Evolutionary conservation across 2,888 invertebrate genomes (phyloP).

Genomic region (Metacarcinus magister): DNA sequence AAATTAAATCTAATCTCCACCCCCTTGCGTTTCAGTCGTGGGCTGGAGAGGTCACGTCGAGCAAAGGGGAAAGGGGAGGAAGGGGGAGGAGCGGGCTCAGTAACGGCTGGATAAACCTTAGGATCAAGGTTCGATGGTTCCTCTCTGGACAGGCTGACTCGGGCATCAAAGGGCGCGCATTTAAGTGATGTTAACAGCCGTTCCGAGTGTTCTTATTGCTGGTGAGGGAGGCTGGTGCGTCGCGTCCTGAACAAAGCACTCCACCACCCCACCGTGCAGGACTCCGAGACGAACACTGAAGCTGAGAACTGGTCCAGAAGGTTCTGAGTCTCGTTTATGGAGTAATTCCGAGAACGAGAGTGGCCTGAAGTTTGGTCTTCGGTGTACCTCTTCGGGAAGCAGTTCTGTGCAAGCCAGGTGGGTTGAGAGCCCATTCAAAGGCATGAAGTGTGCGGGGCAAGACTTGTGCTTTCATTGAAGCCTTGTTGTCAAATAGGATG

Average conservation of each 20-base stretch:
- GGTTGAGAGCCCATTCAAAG: background rate
- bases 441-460: background rate
- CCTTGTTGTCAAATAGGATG: background rate
- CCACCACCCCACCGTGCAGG: background rate
- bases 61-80: background rate
- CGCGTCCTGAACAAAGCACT: background rate
- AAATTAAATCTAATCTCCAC: slow-evolving; percentile 65
- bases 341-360: slow-evolving; percentile 36
- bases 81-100: background rate
- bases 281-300: background rate
- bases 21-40: slow-evolving; percentile 53
- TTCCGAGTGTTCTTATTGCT: slow-evolving; percentile 57
- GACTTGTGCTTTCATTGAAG: background rate
- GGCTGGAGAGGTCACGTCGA: slow-evolving; percentile 57
- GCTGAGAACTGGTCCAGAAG: background rate
- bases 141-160: slow-evolving; percentile 26
- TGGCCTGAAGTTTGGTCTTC: background rate
- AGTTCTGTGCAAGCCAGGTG: background rate
- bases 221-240: background rate
- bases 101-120: slow-evolving; percentile 58
- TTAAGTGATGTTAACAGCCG: slow-evolving; percentile 55
- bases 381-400: background rate
- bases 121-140: slow-evolving; percentile 20
- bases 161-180: slow-evolving; percentile 49
- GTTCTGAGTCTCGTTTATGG: slow-evolving; percentile 11